phyloP scores from a whole-genome alignment of 2,797 vertebrate genomes.

The Danio choprae region DNA sequence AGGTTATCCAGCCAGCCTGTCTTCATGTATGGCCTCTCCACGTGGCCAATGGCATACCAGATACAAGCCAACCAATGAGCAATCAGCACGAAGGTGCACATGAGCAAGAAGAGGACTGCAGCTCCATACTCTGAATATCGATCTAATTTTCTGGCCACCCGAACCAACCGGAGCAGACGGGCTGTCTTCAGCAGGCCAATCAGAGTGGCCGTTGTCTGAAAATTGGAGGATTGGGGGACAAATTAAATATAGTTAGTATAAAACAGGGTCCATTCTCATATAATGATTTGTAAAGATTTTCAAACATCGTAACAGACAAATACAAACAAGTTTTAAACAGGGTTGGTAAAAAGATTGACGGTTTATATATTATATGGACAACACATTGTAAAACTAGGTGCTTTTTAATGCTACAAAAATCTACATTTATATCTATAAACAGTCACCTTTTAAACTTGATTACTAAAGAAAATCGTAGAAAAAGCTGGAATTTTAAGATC shows the following conservation, averaged over 20 bases:
- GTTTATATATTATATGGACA: too few species aligned
- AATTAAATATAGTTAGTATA: background rate
- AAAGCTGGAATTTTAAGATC: too few species aligned
- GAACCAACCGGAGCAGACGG: constrained; percentile 90
- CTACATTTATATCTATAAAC: too few species aligned
- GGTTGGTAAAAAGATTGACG: too few species aligned
- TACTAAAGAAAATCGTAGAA: too few species aligned
- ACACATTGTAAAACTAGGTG: too few species aligned
- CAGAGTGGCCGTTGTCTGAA: constrained; percentile 90
- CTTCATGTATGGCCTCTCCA: constrained; percentile 94
- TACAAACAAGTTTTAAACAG: too few species aligned
- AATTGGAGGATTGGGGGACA: background rate
- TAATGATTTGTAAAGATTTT: background rate
- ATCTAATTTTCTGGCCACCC: constrained; percentile 94
- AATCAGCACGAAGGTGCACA: constrained; percentile 98
- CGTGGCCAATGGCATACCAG: constrained; percentile 97
- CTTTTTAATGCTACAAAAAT: too few species aligned
- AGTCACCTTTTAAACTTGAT: too few species aligned
- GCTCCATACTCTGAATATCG: constrained; percentile 96
- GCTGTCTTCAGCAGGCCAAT: constrained; percentile 96
- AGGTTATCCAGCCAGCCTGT: constrained; percentile 97
- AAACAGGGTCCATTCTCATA: background rate
- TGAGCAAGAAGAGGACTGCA: constrained; percentile 93
- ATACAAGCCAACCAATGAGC: constrained; percentile 98
- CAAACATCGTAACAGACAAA: background rate